Base-by-base conservation (phyloP, 2,888 invertebrate genomes). In the Drosophila tanythrix region DNA sequence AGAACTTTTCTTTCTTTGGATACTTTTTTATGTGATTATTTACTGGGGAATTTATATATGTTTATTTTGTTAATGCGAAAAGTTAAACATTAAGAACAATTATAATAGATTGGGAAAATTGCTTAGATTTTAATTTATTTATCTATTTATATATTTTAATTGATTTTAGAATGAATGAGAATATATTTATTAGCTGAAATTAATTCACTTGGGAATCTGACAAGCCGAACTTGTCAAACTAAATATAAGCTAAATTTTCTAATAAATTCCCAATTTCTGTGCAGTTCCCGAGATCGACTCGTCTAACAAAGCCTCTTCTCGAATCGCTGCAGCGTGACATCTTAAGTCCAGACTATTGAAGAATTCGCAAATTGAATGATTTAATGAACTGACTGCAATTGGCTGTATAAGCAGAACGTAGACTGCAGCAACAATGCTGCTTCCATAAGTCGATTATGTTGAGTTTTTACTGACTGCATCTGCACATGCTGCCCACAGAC, bases 391-490 rank as follows among this genome's bases (percentile, higher is more conserved):
- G 18, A 33, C 33, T 62, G 27, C 31, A 29, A 18, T 18, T 27
- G 58, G 25, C 11, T 11, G 15, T 46, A 27, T n/a, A 33, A n/a
- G 2, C 27, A 21, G 15, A 35, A 10, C 15, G 48, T 2, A 64
- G 31, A 29, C 27, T 13, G 27, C 18, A 29, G 13, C 29, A 40
- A 31, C 6, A 33, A 31, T n/a, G 5, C 21, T 51, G 36, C n/a
- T 15, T 36, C 15, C 65, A 21, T 52, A 60, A 60, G 27, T 51
- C 60, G 60, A 65, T 65, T 59, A 15, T 51, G 51, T 60, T 65
- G 29, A 10, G 31, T 25, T 13, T 13, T 21, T 6, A 35, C 40
- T 43, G 48, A 31, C 36, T 36, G 29, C 60, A 59, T 18, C 43
- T 48, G 46, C 7, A 50, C 4, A 8, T 11, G 31, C n/a, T 7